These are phyloP conservation scores for Microcebus jonahi DNA, from an alignment of 2,113 vertebrate genomes.

Conservation along the genomic window DNA sequence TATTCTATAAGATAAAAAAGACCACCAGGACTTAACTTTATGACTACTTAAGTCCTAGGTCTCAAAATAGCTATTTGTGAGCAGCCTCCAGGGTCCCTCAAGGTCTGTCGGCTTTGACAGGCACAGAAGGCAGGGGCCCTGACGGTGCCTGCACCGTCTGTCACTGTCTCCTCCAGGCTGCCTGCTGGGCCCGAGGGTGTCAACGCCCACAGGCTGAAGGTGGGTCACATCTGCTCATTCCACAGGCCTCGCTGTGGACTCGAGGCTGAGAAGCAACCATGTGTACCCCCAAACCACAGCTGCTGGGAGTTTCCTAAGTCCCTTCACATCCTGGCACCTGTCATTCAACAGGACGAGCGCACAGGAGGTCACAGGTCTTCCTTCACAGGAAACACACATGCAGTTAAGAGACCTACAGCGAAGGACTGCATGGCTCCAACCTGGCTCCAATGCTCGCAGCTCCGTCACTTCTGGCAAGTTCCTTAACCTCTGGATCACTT, in stretches of 20 bases:
- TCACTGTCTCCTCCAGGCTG: not conserved
- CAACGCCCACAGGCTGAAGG: not conserved
- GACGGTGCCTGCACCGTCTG: fast-evolving
- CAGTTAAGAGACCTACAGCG: not conserved
- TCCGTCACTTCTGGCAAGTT: not conserved
- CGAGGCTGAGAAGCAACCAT: not conserved
- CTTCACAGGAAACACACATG: not conserved
- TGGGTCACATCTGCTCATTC: not conserved
- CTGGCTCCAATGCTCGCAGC: not conserved
- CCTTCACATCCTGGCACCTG: not conserved
- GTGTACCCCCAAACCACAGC: not conserved
- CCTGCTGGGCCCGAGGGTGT: fast-evolving
- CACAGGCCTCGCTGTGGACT: not conserved
- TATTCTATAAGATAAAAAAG: not conserved
- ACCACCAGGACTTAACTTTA: not conserved
- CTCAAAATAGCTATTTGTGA: not conserved
- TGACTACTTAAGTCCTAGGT: no score
- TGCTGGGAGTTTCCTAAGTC: not conserved
- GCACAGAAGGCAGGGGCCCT: not conserved
- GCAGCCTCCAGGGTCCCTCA: no score
- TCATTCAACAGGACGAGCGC: not conserved
- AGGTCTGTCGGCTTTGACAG: not conserved
- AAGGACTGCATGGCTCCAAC: not conserved
- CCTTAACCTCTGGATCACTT: not conserved
- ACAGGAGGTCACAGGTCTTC: no score